Percentiles rank a stretch among this genome's conserved stretches.
Conservation (phyloP, 2,888 invertebrate species). For the Cacoxenus indagator region DNA sequence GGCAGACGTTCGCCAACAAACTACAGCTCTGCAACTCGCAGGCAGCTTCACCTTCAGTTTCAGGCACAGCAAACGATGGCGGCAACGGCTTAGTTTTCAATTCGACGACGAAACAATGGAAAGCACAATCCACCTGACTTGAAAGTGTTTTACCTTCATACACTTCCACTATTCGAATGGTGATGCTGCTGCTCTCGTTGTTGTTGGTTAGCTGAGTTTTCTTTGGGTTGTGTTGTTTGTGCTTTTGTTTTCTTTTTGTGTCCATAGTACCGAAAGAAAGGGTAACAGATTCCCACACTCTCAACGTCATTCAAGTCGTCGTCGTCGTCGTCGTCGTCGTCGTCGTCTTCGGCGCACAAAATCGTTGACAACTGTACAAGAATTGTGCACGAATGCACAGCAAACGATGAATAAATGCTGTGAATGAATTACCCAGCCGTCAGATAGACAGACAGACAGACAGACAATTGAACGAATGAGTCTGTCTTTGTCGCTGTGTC, state of each 20-base stretch:
- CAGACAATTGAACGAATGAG: constrained; percentile 35
- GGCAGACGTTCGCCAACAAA: no score
- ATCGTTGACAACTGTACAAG: constrained; percentile 50
- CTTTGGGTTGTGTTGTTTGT: not conserved
- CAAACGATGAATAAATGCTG: constrained; percentile 40
- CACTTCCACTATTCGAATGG: not conserved
- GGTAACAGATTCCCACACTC: constrained; percentile 67
- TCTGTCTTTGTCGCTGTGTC: constrained; percentile 41
- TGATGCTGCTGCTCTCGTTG: constrained; percentile 34
- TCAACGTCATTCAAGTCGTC: constrained; percentile 22
- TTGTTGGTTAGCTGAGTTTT: constrained; percentile 37
- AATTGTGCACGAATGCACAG: constrained; percentile 43
- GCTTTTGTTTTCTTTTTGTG: not conserved
- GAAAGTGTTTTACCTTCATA: constrained; percentile 15
- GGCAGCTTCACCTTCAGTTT: not conserved
- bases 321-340: no score
- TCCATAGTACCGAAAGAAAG: constrained; percentile 51
- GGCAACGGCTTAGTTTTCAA: not conserved
- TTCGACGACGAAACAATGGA: not conserved
- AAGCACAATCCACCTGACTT: constrained; percentile 43
- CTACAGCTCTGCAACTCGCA: not conserved
- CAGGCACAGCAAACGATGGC: no score
- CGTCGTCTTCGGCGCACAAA: constrained; percentile 25
- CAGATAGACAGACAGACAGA: not conserved
- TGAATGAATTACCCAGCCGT: constrained; percentile 37